These are phyloP conservation scores for Graphium colonna DNA, from an alignment of 2,888 invertebrate genomes.

Conservation along the genomic window DNA sequence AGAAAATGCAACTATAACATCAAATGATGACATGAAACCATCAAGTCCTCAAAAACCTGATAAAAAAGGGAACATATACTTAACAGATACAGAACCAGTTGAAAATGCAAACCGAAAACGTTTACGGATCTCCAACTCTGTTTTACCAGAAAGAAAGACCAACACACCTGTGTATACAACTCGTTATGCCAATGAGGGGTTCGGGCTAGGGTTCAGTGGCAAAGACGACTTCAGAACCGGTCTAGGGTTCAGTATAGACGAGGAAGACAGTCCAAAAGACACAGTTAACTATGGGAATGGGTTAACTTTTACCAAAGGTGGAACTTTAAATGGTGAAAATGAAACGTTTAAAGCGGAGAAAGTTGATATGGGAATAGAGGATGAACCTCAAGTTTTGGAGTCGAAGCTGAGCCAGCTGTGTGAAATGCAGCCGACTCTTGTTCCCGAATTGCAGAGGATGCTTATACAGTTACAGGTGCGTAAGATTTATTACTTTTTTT, in stretches of 20 bases:
- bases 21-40: conserved; percentile 27
- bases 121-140: conserved; percentile 66
- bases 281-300: conserved; percentile 66
- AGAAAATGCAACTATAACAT: neutral
- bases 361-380: conserved; percentile 57
- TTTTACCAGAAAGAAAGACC: conserved; percentile 56
- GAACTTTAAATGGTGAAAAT: conserved; percentile 58
- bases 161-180: conserved; percentile 64
- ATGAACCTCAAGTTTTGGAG: neutral
- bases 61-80: conserved; percentile 60
- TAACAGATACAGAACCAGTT: conserved; percentile 48
- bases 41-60: conserved; percentile 41
- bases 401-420: conserved; percentile 73
- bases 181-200: conserved; percentile 70
- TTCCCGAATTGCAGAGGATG: conserved; percentile 79
- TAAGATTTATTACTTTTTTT: too few relatives aligned
- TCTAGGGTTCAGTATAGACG: conserved; percentile 65
- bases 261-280: conserved; percentile 49
- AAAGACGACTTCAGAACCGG: conserved; percentile 70
- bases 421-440: conserved; percentile 60
- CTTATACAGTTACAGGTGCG: conserved; percentile 81
- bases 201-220: conserved; percentile 71
- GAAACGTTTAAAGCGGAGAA: conserved; percentile 36
- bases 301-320: conserved; percentile 75
- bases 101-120: conserved; percentile 56